A percentile compares a stretch with the other conserved stretches of the same genome.
Evolutionary conservation across 2,797 vertebrate genomes (phyloP).

Genomic region (Myotis vivesi): DNA sequence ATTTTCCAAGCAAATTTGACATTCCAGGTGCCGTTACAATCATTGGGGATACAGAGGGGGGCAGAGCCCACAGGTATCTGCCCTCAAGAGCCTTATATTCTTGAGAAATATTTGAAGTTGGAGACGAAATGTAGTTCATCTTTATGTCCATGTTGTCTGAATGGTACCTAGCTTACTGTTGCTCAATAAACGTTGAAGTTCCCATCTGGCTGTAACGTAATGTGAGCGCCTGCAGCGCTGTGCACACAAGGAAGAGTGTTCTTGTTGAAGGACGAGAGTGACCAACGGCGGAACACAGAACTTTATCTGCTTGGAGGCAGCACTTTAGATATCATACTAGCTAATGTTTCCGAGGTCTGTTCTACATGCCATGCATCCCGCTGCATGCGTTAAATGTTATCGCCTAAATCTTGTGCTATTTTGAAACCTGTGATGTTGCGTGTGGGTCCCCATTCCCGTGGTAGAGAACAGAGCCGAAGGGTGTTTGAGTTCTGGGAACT

Average conservation of each 20-base stretch:
- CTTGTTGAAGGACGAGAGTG: background rate
- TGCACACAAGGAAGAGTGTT: background rate
- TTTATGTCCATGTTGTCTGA: background rate
- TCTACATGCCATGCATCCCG: background rate
- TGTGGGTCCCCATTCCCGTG: background rate
- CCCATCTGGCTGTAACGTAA: background rate
- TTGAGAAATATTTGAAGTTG: background rate
- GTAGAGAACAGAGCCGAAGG: background rate
- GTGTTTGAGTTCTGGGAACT: background rate
- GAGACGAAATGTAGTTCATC: background rate
- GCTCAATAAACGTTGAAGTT: background rate
- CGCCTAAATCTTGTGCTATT: background rate
- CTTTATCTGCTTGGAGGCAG: background rate
- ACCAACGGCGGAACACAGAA: background rate
- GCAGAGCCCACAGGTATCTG: background rate
- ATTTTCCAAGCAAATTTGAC: background rate
- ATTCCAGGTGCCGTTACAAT: background rate
- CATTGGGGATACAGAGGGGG: background rate
- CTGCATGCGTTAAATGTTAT: background rate
- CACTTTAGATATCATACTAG: background rate
- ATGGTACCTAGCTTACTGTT: background rate
- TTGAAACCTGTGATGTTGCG: background rate
- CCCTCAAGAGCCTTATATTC: background rate
- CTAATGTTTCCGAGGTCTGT: background rate
- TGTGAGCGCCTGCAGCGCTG: fast-evolving